Evolutionary conservation across 37 sponge, comb jelly and placozoan species (phyloP).

Genomic region (Ianthella basta): DNA sequence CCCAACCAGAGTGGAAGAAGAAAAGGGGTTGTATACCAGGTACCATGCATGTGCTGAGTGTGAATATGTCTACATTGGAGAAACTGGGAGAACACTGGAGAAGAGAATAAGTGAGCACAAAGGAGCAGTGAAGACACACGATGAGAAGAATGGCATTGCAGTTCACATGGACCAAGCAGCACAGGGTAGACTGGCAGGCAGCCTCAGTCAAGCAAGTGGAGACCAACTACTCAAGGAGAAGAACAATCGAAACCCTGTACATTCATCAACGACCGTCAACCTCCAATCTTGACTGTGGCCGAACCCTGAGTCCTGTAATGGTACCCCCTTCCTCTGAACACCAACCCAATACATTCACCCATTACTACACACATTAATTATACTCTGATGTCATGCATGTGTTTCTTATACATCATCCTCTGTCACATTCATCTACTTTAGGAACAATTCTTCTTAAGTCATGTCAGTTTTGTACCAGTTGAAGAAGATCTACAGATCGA

Average conservation of each 20-base stretch:
- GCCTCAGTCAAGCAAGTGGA: conserved; percentile 14
- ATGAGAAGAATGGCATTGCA: no score
- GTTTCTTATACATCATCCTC: no score
- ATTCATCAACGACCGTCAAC: neutral
- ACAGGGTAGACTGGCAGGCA: conserved; percentile 21
- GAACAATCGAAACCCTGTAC: conserved; percentile 25
- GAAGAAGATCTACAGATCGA: no score
- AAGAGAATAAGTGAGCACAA: no score
- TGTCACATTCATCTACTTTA: no score
- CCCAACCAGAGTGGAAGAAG: neutral
- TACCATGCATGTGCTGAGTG: neutral
- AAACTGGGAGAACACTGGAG: no score
- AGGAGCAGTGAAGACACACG: no score
- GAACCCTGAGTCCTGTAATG: conserved; percentile 18
- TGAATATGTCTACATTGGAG: neutral
- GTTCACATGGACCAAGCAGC: conserved; percentile 12
- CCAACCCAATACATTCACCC: no score
- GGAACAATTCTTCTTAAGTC: no score
- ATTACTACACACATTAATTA: no score
- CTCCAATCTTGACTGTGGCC: conserved; percentile 16
- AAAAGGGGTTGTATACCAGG: neutral
- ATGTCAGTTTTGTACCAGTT: no score
- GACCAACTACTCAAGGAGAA: conserved; percentile 13
- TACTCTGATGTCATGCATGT: no score
- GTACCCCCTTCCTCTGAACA: conserved; percentile 18